A percentile compares a stretch with the other conserved stretches of the same genome.
These are phyloP conservation scores for Tyria jacobaeae DNA, from an alignment of 2,888 invertebrate genomes.

Conservation along the genomic window DNA sequence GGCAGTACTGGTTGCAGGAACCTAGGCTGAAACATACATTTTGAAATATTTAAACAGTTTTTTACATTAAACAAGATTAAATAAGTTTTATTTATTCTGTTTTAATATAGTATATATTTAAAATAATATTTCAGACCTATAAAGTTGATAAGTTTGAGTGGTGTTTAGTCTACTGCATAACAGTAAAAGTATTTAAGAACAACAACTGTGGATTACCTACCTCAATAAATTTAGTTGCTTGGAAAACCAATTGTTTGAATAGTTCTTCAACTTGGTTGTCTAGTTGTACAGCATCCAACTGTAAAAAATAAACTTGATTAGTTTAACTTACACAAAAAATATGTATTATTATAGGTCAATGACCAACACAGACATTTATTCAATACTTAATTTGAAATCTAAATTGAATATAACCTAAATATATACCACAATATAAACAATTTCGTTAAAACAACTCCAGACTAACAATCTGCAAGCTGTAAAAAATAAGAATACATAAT, in stretches of 20 bases:
- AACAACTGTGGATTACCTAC: conserved; percentile 68
- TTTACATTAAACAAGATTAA: no score
- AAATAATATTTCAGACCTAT: no score
- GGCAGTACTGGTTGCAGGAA: conserved; percentile 87
- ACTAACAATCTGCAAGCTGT: background rate
- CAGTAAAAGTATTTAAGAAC: background rate
- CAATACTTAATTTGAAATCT: background rate
- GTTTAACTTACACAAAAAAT: background rate
- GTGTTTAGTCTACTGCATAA: no score
- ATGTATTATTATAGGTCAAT: no score
- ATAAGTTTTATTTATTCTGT: background rate
- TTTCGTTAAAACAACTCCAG: background rate
- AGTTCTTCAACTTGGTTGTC: conserved; percentile 92
- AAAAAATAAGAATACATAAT: background rate
- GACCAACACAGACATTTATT: no score
- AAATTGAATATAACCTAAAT: no score
- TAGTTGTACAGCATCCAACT: conserved; percentile 93
- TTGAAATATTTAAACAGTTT: background rate
- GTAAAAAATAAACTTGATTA: conserved; percentile 43
- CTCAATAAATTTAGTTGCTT: conserved; percentile 89
- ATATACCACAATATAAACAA: background rate
- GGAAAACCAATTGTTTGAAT: conserved; percentile 88
- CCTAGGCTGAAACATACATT: conserved; percentile 84
- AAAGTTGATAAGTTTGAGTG: no score
- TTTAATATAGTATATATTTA: no score